These are phyloP conservation scores for Drosophila mauritiana DNA, from an alignment of 1,140 invertebrate species.

Conservation along the genomic window DNA sequence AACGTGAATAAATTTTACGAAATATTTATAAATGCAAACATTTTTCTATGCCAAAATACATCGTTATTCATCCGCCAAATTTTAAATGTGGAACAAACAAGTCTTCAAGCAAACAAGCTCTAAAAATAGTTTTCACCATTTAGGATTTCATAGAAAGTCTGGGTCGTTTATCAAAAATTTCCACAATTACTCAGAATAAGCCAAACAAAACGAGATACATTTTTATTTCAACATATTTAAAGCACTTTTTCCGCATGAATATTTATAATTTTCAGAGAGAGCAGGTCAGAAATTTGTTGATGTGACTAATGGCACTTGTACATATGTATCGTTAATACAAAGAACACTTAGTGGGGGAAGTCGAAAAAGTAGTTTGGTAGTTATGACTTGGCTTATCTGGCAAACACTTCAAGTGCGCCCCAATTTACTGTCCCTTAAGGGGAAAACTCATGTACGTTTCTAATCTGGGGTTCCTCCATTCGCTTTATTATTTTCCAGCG, in stretches of 20 bases:
- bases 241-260: not conserved
- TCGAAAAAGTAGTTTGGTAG: constrained; percentile 11
- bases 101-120: not conserved
- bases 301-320: constrained; percentile 16
- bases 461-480: constrained; percentile 26
- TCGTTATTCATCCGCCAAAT: not conserved
- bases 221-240: not conserved
- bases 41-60: not conserved
- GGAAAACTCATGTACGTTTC: constrained; percentile 1
- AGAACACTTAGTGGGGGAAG: constrained; percentile 18
- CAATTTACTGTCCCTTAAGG: not conserved
- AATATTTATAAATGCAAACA: too few species aligned
- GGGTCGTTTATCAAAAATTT: constrained; percentile 11
- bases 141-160: not conserved
- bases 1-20: too few species aligned
- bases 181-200: not conserved
- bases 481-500: constrained; percentile 58
- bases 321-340: constrained; percentile 37
- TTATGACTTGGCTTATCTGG: constrained; percentile 39
- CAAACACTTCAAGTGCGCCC: constrained; percentile 45
- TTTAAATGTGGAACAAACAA: not conserved
- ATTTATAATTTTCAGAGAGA: constrained; percentile 18
- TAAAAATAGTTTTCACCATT: constrained; percentile 13
- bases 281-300: constrained; percentile 20
- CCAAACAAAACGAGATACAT: constrained; percentile 1